These are phyloP conservation scores for Venturia canescens DNA, from an alignment of 1,140 invertebrate genomes.

Conservation along the genomic window DNA sequence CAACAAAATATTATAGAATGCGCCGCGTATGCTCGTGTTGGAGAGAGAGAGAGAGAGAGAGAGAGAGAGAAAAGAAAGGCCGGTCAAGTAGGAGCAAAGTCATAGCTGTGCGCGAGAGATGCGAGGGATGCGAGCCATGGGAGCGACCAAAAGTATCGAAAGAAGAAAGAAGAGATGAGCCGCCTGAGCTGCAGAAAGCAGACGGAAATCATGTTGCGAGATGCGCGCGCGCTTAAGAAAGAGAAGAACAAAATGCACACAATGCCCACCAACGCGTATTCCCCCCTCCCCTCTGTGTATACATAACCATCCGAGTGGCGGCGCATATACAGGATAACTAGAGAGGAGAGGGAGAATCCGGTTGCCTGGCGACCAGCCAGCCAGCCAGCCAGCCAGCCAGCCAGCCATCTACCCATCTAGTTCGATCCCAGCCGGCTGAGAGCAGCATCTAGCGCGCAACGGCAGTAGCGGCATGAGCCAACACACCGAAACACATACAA, in stretches of 20 bases:
- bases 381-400: slow-evolving; percentile 76
- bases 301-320: neutral
- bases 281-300: no score
- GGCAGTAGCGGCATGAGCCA: slow-evolving; percentile 55
- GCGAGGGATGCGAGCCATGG: neutral
- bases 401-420: slow-evolving; percentile 75
- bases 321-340: slow-evolving; percentile 46
- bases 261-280: neutral
- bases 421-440: slow-evolving; percentile 76
- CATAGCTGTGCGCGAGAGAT: neutral
- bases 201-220: neutral
- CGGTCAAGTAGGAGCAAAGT: neutral
- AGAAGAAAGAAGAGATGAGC: neutral
- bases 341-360: slow-evolving; percentile 68
- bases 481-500: neutral
- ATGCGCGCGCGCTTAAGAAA: neutral
- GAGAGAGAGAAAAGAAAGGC: neutral
- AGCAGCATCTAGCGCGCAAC: slow-evolving; percentile 64
- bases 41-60: slow-evolving; percentile 15
- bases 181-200: neutral
- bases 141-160: no score
- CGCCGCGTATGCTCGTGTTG: neutral
- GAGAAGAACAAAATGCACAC: neutral
- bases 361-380: slow-evolving; percentile 77
- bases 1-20: no score